Conservation (phyloP, 2,797 vertebrate genomes). For the Enteromius unitaeniatus region DNA sequence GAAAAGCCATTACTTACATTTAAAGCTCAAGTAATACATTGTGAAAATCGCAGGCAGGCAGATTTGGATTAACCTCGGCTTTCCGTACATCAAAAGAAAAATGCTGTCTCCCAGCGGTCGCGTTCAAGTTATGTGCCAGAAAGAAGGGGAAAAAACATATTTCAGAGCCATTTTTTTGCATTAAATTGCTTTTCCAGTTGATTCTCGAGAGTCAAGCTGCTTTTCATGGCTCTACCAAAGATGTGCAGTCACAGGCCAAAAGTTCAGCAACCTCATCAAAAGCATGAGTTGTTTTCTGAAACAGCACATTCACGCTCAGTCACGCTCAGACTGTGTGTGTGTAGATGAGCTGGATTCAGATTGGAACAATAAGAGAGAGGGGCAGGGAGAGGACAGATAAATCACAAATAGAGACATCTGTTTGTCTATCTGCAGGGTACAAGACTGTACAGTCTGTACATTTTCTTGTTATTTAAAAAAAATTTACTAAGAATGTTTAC, state of each 20-base stretch:
- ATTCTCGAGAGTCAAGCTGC: slow-evolving; percentile 50
- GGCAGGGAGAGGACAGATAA: neutral
- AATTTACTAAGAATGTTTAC: neutral
- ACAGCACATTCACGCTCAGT: slow-evolving; percentile 45
- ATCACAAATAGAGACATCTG: neutral
- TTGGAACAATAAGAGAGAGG: slow-evolving; percentile 2
- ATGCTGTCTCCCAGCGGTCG: slow-evolving; percentile 46
- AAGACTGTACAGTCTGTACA: neutral
- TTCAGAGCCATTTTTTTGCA: slow-evolving; percentile 48
- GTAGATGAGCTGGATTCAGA: slow-evolving; percentile 3
- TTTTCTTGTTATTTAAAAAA: neutral
- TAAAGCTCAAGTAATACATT: slow-evolving; percentile 56
- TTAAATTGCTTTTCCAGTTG: slow-evolving; percentile 59
- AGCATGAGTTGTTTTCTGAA: slow-evolving; percentile 53
- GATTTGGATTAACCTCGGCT: slow-evolving; percentile 57
- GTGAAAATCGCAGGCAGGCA: slow-evolving; percentile 51
- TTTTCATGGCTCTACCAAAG: slow-evolving; percentile 52
- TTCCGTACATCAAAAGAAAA: slow-evolving; percentile 58
- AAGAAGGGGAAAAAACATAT: slow-evolving; percentile 39
- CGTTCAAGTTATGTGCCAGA: slow-evolving; percentile 27
- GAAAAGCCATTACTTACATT: slow-evolving; percentile 55
- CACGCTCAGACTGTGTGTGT: slow-evolving; percentile 43
- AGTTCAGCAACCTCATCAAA: slow-evolving; percentile 58
- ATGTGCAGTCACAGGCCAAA: slow-evolving; percentile 57
- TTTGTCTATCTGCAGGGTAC: neutral